phyloP scores from a whole-genome alignment of 2,888 invertebrate species.

The Harpalus rufipes region DNA sequence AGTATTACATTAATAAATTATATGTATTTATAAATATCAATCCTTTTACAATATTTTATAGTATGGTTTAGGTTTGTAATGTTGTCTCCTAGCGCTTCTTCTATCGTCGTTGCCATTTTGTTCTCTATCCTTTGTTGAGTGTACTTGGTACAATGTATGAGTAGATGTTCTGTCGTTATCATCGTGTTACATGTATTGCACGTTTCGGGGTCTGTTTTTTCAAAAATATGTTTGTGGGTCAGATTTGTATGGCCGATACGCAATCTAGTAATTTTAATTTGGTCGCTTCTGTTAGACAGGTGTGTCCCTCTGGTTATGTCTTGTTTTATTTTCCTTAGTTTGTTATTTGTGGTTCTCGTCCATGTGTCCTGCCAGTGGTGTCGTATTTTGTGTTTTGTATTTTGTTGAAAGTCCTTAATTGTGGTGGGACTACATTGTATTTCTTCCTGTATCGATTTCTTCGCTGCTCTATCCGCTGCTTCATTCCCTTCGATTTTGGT shows the following conservation, averaged over 20 bases:
- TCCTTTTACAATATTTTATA: background rate
- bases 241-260: background rate
- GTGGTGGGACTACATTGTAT: background rate
- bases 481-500: background rate
- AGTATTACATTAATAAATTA: background rate
- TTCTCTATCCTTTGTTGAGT: background rate
- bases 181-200: background rate
- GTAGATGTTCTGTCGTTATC: background rate
- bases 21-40: too few species aligned
- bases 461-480: slow-evolving; percentile 13
- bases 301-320: background rate
- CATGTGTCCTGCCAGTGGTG: background rate
- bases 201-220: background rate
- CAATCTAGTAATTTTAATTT: background rate
- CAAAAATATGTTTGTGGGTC: background rate
- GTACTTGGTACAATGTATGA: background rate
- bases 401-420: background rate
- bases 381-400: background rate
- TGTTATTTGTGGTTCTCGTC: slow-evolving; percentile 28
- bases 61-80: background rate
- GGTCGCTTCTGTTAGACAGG: background rate
- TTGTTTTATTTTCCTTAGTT: slow-evolving; percentile 33
- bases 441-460: background rate
- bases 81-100: slow-evolving; percentile 15
- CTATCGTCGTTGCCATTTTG: background rate